Percentiles rank a stretch among this genome's conserved stretches.
Conservation (phyloP, 2,797 vertebrate genomes). For the Chrysocyon brachyurus region DNA sequence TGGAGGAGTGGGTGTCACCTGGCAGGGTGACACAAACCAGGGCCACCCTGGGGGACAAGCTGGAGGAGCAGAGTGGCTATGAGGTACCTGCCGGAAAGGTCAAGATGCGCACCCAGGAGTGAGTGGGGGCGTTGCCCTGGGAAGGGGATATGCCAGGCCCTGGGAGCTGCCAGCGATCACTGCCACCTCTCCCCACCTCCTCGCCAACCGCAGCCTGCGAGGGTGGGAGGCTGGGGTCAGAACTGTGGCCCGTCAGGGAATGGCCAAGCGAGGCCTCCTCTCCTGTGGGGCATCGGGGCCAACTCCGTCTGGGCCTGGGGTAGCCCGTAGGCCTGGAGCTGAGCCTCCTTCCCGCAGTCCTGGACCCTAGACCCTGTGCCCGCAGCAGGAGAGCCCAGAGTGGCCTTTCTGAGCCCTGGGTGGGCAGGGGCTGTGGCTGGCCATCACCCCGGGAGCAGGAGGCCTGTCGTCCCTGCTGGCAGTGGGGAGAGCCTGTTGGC, state of each 20-base stretch:
- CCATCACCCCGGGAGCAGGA: not conserved
- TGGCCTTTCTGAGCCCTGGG: rapidly evolving
- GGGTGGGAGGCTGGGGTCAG: not conserved
- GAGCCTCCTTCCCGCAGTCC: too few relatives aligned
- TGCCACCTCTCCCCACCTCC: not conserved
- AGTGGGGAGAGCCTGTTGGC: rapidly evolving
- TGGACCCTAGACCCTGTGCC: not conserved
- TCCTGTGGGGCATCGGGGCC: rapidly evolving
- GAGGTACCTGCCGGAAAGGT: not conserved
- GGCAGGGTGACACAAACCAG: slow-evolving; percentile 71
- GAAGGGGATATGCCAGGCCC: not conserved
- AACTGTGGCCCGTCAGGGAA: not conserved
- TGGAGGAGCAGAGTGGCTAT: not conserved
- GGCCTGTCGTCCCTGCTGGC: rapidly evolving
- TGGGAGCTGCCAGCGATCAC: not conserved
- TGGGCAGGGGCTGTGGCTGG: not conserved
- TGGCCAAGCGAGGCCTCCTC: rapidly evolving
- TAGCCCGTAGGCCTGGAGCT: rapidly evolving
- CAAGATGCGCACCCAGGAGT: rapidly evolving
- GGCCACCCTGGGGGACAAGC: not conserved
- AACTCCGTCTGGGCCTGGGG: not conserved
- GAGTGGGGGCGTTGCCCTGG: not conserved
- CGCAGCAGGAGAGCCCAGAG: too few relatives aligned
- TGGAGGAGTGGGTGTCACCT: not conserved
- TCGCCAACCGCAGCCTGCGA: rapidly evolving